Evolutionary conservation across 2,113 vertebrate genomes (phyloP).

Genomic region (Aspidoscelis tigris): DNA sequence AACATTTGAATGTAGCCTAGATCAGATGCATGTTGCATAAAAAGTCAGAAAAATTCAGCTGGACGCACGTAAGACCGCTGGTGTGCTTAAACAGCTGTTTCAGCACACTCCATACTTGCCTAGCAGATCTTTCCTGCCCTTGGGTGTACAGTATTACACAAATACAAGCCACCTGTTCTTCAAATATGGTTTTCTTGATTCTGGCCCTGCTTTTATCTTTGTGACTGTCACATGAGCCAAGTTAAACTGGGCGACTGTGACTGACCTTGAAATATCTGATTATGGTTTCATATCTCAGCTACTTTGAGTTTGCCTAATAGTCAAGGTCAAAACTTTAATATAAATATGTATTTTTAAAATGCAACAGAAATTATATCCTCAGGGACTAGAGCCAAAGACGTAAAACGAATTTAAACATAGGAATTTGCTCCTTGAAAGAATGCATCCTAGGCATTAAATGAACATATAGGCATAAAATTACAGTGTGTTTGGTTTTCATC

Average conservation of each 20-base stretch:
- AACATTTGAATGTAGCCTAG: too few relatives aligned
- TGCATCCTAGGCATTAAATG: not conserved
- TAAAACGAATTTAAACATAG: not conserved
- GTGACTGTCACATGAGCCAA: not conserved
- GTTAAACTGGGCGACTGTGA: not conserved
- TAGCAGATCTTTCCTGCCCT: not conserved
- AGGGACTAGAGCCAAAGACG: not conserved
- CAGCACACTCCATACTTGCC: not conserved
- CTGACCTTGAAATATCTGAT: not conserved
- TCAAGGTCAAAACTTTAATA: too few relatives aligned
- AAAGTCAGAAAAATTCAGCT: not conserved
- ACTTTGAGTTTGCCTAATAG: not conserved
- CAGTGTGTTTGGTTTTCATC: not conserved
- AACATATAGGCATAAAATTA: not conserved
- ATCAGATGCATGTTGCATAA: not conserved
- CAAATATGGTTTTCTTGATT: not conserved
- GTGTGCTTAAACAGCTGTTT: not conserved
- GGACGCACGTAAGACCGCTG: not conserved
- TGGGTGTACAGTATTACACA: too few relatives aligned
- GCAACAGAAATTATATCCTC: not conserved
- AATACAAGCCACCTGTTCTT: too few relatives aligned
- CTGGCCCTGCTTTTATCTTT: not conserved
- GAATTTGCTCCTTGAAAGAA: not conserved
- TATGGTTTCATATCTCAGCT: not conserved
- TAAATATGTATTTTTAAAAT: too few relatives aligned